Base-by-base conservation (phyloP, 1,140 invertebrate genomes). In the Amyelois transitella region DNA sequence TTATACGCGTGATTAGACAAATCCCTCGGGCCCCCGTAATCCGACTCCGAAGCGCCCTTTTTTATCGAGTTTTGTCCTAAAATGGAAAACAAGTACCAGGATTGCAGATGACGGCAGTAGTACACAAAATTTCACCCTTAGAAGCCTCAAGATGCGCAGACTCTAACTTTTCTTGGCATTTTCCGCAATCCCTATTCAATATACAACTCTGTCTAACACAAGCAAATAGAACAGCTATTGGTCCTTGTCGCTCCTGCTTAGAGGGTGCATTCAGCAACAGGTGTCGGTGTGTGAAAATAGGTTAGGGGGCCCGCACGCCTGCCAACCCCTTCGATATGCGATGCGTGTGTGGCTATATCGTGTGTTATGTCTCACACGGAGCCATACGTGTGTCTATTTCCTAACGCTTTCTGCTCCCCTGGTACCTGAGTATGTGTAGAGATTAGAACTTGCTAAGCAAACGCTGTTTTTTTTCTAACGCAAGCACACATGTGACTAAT, bases 31-130 rank as follows among this genome's bases (percentile, higher is more conserved):
- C 47, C 56, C 48, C 48, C 43, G 43, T 43, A 21, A 51, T 48
- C 52, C 64, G 55, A 57, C 62, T 60, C 60, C 62, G 52, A 51
- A 62, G 59, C 64, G 76, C 77, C 85, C 81, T 82, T 88, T 88
- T 88, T 88, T 86, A 83, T 83, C 70, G 70, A 86, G 79, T 88
- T 88, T 88, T 88, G 85, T 88, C 85, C 85, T 88, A 88, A 88
- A 88, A 88, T 88, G 85, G 81, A 86, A 88, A 88, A 85, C 85
- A 81, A 75, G 53, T 86, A 88, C 82, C 69, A 86, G 82, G 85
- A 51, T 54, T 28, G 22, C 76, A 88, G 73, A 79, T 18, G 18
- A 55, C 47, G 32, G 32, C 43, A 81, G 69, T 56, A 77, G 81
- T 78, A 51, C 62, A 53, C 60, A 53, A 48, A 59, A 60, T 63